phyloP scores from a whole-genome alignment of 1,140 invertebrate genomes.

The Ceratitis capitata region DNA sequence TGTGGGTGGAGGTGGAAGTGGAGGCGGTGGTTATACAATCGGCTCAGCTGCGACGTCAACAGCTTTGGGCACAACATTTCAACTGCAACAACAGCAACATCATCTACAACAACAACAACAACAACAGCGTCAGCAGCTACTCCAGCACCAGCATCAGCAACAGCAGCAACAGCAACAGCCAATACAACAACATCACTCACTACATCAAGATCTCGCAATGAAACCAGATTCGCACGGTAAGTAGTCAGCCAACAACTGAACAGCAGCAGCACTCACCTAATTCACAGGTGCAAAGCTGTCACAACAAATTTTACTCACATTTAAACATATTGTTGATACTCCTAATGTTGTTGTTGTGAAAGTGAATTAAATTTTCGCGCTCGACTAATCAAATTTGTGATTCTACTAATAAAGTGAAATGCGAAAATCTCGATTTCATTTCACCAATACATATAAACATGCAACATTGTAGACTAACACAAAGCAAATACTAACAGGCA shows the following conservation, averaged over 20 bases:
- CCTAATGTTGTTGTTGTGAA: slow-evolving; percentile 4
- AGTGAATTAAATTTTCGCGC: slow-evolving; percentile 16
- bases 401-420: neutral
- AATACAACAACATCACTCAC: slow-evolving; percentile 45
- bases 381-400: neutral
- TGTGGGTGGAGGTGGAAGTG: slow-evolving; percentile 40
- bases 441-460: neutral
- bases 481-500: neutral
- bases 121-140: too few relatives aligned
- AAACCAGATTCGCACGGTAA: slow-evolving; percentile 51
- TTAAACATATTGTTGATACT: slow-evolving; percentile 3
- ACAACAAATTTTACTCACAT: neutral
- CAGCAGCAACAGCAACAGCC: slow-evolving; percentile 47
- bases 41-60: slow-evolving; percentile 31
- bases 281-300: neutral
- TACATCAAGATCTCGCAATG: slow-evolving; percentile 41
- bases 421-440: neutral
- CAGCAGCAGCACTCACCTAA: neutral
- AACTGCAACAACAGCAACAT: slow-evolving; percentile 40
- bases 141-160: slow-evolving; percentile 50
- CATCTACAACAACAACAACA: neutral
- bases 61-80: slow-evolving; percentile 37
- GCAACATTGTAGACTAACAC: neutral
- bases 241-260: slow-evolving; percentile 39
- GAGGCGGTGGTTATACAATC: neutral